Evolutionary conservation across 2,113 vertebrate species (phyloP), one percentile per base, ranked within the genome.

Genomic region (Rhinoderma darwinii): DNA sequence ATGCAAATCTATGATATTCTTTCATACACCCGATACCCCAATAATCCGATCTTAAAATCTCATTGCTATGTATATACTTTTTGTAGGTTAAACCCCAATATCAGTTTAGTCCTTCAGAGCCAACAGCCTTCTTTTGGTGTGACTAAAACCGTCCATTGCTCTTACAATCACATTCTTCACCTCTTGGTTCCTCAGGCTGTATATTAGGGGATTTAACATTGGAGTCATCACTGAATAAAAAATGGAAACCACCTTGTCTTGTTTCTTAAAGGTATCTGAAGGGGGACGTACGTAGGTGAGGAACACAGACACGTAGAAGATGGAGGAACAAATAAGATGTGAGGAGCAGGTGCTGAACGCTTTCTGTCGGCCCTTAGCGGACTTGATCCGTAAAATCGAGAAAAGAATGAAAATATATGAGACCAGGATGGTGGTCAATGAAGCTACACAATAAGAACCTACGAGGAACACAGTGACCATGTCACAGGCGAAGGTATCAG

Each of bases 331-430:
- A 11, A 78, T 72, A 4, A 72, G 35, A 17, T 72, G 68, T 22
- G 76, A 78, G 27, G 76, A 78, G 22, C 76, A 78, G 7, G 76
- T 78, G 32, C 76, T 78, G 30, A 78, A 78, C 2, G 76, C 76
- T 17, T 78, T 78, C 50, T 54, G 27, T 15, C 50, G 20, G 30
- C 47, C 20, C 10, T 32, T 25, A 12, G 18, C 4, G 0, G 50
- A 78, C 1, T 8, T 54, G 6, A 78, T 78, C 9, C 18, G 8
- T 22, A 78, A 54, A 35, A 78, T 37, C 0, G 76, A 78, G 20
- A 4, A 2, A 54, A 78, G 11, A 1, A 78, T 78, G 30, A 78
- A 37, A 0, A 35, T 20, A 10, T 78, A 78, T 3, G 76, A 78
- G 2, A 54, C 0, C 4, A 35, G 12, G 47, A 78, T 78, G 0